A percentile compares a stretch with the other conserved stretches of the same genome.
phyloP scores from a whole-genome alignment of 2,888 invertebrate species.

The Eulithis prunata region DNA sequence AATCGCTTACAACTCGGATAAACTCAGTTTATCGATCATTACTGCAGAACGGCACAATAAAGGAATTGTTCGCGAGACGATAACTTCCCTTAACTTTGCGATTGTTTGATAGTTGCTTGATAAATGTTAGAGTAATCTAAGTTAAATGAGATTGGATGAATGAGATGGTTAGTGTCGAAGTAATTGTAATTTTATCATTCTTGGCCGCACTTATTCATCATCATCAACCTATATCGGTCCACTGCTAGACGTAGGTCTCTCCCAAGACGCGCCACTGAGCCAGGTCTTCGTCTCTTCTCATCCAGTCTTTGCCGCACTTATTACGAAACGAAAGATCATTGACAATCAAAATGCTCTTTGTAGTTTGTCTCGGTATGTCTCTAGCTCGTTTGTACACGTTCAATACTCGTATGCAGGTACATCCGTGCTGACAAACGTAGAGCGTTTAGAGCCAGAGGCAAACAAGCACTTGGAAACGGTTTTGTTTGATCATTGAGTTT shows the following conservation, averaged over 20 bases:
- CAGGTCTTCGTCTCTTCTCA: no score
- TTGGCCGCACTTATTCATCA: no score
- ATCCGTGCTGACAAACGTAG: conserved; percentile 4
- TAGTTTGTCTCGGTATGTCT: not conserved
- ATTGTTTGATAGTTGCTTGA: conserved; percentile 14
- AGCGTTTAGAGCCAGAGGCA: not conserved
- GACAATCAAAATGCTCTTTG: no score
- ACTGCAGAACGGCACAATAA: conserved; percentile 8
- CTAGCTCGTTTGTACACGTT: conserved; percentile 3
- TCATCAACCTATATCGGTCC: no score
- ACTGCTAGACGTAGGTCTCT: no score
- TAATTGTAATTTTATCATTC: not conserved
- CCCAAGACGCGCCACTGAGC: no score
- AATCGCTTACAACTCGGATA: conserved; percentile 1
- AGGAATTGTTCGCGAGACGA: conserved; percentile 16
- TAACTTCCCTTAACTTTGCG: conserved; percentile 16
- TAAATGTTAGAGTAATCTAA: conserved; percentile 10
- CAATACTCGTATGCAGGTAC: conserved; percentile 28
- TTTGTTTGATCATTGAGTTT: conserved; percentile 13
- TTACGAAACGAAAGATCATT: no score
- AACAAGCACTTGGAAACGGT: not conserved
- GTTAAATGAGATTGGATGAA: conserved; percentile 9
- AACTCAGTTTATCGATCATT: conserved; percentile 16
- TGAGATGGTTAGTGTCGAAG: conserved; percentile 1
- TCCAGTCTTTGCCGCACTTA: no score